Evolutionary conservation across 1,140 invertebrate species (phyloP), one percentile per base, ranked within the genome.

Genomic region (Diabrotica undecimpunctata): DNA sequence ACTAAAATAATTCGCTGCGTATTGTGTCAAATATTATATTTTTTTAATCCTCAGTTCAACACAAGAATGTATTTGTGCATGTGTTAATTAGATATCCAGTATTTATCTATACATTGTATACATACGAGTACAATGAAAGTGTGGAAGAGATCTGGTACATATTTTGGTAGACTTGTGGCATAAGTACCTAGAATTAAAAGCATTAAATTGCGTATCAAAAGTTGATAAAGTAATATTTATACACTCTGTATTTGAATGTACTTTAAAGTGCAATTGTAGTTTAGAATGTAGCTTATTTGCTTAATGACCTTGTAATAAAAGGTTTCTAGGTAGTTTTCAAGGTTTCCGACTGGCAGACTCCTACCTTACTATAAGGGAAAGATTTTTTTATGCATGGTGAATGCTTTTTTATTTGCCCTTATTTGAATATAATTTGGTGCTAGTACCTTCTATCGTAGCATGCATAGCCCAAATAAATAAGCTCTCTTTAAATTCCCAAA

Each of bases 281-380:
- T 74, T 73, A 69, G 70, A 66, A 66, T 67, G 70, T 74, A 74
- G 74, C 74, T 74, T 76, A 59, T 70, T 69, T 72, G 72, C 70
- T 74, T 75, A 69, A 69, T 73, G 59, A 70, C 66, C 64, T 70
- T 74, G 69, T 72, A 70, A 74, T 35, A 66, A 68, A 64, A 62
- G 61, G 64, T 66, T 69, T 64, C 52, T 69, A 61, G 69, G 72
- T 72, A 74, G 70, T 75, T 72, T 58, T 56, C 70, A 54, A 71
- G 55, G 46, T 68, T 65, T 66, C 25, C 61, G 65, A 67, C 76
- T 75, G 70, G 62, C 71, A 67, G 68, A 76, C 63, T 77, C 71
- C 75, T 65, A 77, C 77, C 77, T 79, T 79, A 79, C 77, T 79
- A 79, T 79, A 79, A 79, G 75, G 77, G 76, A 78, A 78, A 75